Evolutionary conservation across 1,140 invertebrate species (phyloP), one percentile per base, ranked within the genome.

Genomic region (Neodiprion virginianus): DNA sequence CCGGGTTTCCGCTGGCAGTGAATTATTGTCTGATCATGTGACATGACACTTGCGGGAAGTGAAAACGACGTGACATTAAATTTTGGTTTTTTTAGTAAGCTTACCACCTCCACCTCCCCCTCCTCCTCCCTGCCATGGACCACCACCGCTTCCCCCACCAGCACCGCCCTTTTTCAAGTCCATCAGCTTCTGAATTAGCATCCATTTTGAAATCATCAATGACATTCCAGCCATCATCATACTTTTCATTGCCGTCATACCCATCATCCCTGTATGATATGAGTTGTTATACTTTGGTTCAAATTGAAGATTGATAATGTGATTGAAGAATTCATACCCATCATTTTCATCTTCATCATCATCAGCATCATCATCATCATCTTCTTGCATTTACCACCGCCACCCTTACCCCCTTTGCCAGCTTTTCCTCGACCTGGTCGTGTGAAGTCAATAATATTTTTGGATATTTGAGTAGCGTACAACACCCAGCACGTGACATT

Each of bases 351-450:
- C 81, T 90, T 92, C 80, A 90, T 84, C 76, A 88, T 89, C 88
- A 90, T 90, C 82, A 91, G 84, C 74, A 88, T 90, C 84, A 89
- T 90, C 91, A 91, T 92, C 91, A 91, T 92, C 89, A 91, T 92
- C 80, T 91, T 92, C 82, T 91, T 91, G 74, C 89, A 91, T 75
- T 86, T 89, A 8, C 90, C 88, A 9, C 88, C 87, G 14, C 84
- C 81, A 73, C 85, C 81, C 10, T 84, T 87, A 9, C 82, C 82
- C 0, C 83, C 79, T 69, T 77, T 78, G 40, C 84, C 85, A 17
- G 83, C 83, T 89, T 47, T 89, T 84, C 80, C 85, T 79, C 77
- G 76, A 0, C 81, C 78, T 61, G n/a, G 0, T n/a, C 11, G n/a
- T 7, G 4, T 4, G n/a, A 5, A 61, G 8, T 8, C 4, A 61